phyloP scores from a whole-genome alignment of 2,113 vertebrate genomes.

The Carassius auratus region DNA sequence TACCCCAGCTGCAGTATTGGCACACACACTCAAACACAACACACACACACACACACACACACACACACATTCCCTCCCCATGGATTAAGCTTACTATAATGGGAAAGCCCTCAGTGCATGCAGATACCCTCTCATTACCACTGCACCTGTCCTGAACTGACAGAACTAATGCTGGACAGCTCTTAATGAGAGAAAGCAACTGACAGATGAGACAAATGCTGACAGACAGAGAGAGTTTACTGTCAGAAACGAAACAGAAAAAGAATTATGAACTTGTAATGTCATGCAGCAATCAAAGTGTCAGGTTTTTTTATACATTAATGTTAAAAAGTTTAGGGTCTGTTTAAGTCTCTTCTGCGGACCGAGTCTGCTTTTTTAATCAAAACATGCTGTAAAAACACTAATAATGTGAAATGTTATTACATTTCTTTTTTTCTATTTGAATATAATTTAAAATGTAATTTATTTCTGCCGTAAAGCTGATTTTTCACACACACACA shows the following conservation, averaged over 20 bases:
- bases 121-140: slow-evolving; percentile 48
- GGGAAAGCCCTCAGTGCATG: slow-evolving; percentile 41
- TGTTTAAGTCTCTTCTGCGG: neutral
- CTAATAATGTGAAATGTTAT: neutral
- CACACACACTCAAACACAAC: no score
- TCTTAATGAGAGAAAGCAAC: slow-evolving; percentile 36
- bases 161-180: slow-evolving; percentile 38
- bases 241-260: neutral
- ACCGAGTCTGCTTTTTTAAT: neutral
- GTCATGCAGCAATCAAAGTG: neutral
- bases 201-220: slow-evolving; percentile 39
- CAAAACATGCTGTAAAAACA: neutral
- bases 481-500: no score
- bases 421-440: no score
- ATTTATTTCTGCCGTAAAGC: no score
- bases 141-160: slow-evolving; percentile 50
- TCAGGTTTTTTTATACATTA: neutral
- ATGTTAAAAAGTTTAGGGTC: neutral
- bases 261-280: neutral
- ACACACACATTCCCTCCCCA: no score
- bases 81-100: slow-evolving; percentile 40
- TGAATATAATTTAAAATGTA: neutral
- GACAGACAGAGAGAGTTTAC: slow-evolving; percentile 22
- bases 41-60: neutral
- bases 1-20: slow-evolving; percentile 4